These are phyloP conservation scores for Arothron firmamentum DNA, from an alignment of 2,113 vertebrate genomes.

Conservation along the genomic window DNA sequence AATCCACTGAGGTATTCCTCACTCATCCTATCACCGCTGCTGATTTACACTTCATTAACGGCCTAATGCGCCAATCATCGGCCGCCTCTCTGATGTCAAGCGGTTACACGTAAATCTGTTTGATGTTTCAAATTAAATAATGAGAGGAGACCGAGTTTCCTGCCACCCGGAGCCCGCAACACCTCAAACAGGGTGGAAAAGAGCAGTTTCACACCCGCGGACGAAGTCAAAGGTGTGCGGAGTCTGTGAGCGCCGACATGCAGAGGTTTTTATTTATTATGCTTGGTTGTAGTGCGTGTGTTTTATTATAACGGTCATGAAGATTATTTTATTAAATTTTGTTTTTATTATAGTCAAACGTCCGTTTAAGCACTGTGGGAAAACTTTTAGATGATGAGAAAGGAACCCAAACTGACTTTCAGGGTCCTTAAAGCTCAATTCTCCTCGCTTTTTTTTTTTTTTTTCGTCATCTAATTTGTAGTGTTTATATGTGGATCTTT, in stretches of 20 bases:
- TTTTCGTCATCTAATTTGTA: background rate
- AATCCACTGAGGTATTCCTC: conserved; percentile 59
- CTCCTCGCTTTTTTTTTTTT: background rate
- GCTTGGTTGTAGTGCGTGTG: no score
- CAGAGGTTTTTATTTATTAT: background rate
- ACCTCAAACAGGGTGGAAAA: conserved; percentile 25
- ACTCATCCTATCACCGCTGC: conserved; percentile 67
- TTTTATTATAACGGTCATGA: background rate
- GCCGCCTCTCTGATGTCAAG: conserved; percentile 80
- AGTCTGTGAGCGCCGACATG: conserved; percentile 7
- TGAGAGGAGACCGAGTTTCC: conserved; percentile 67
- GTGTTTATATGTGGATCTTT: background rate
- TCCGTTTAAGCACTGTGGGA: background rate
- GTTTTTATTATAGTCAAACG: background rate
- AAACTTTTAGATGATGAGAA: background rate
- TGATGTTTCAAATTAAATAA: conserved; percentile 83
- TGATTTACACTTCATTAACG: conserved; percentile 80
- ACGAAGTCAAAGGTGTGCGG: conserved; percentile 17
- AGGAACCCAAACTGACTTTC: no score
- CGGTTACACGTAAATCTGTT: conserved; percentile 76
- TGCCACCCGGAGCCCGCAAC: conserved; percentile 39
- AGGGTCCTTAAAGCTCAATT: background rate
- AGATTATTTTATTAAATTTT: background rate
- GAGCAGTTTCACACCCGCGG: conserved; percentile 19
- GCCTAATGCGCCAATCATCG: conserved; percentile 73